A percentile compares a stretch with the other conserved stretches of the same genome.
Evolutionary conservation across 1,140 invertebrate genomes (phyloP).

Genomic region (Latrodectus geometricus): DNA sequence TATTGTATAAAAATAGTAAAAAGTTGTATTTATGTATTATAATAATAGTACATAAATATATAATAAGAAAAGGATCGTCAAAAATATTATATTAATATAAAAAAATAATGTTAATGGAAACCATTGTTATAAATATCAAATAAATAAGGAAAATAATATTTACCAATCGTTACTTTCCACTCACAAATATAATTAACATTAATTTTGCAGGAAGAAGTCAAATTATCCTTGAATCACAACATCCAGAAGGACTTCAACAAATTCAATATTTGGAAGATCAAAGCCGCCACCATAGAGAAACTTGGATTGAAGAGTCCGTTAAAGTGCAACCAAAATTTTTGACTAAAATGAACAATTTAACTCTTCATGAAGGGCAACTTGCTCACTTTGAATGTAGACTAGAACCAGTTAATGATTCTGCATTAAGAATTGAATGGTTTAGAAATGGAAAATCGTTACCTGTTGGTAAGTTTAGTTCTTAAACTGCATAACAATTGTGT

Average conservation of each 20-base stretch:
- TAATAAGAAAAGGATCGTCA: too few relatives aligned
- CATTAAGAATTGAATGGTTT: slow-evolving; percentile 93
- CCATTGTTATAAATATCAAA: too few relatives aligned
- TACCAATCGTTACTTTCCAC: too few relatives aligned
- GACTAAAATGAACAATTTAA: slow-evolving; percentile 84
- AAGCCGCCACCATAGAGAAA: slow-evolving; percentile 84
- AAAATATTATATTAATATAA: too few relatives aligned
- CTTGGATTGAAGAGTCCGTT: slow-evolving; percentile 85
- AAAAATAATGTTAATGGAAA: too few relatives aligned
- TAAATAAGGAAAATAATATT: too few relatives aligned
- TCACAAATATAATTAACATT: not conserved
- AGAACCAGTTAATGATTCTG: slow-evolving; percentile 94
- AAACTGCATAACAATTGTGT: not conserved
- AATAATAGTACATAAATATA: too few relatives aligned
- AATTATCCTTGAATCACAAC: slow-evolving; percentile 84
- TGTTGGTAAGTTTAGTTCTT: slow-evolving; percentile 75
- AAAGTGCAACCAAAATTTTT: slow-evolving; percentile 85
- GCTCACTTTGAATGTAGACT: slow-evolving; percentile 98
- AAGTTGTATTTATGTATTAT: too few relatives aligned
- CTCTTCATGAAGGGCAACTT: slow-evolving; percentile 89
- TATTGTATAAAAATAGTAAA: too few relatives aligned
- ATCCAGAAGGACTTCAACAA: slow-evolving; percentile 87
- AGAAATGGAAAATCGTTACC: slow-evolving; percentile 90
- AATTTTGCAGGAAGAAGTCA: slow-evolving; percentile 80
- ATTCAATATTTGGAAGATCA: slow-evolving; percentile 91